Evolutionary conservation across 2,888 invertebrate species (phyloP), one percentile per base, ranked within the genome.

Genomic region (Mylabris sibirica): DNA sequence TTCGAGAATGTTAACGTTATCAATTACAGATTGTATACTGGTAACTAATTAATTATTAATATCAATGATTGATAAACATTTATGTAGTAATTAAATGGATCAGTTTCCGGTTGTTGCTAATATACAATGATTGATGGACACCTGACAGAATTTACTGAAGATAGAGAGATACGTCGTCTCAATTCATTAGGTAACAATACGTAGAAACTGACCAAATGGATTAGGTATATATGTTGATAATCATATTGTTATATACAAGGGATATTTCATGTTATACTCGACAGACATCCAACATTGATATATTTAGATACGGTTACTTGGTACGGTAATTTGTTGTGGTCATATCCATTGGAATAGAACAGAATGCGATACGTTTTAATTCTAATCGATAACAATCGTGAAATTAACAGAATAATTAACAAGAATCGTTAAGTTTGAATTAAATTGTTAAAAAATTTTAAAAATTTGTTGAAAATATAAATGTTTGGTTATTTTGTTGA

Each of bases 101-200:
- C 69, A 69, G 69, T 69, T 60, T 60, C 60, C 60, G 60, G 17
- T 57, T 41, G 68, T 65, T 72, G 65, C 67, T 70, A 63, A 61
- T 67, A 72, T 17, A 71, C 65, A 72, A 22, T 76, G 76, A 76
- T 76, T 76, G 74, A 76, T 75, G 72, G 70, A 74, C 71, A 70
- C 59, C 70, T 66, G 68, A 59, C 72, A 66, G 67, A 70, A 2
- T 6, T 76, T 66, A 68, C 67, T 30, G 30, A 6, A 30, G 30
- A 70, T 63, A 49, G 22, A 22, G 49, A 49, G 20, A 49, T n/a
- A n/a, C n/a, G n/a, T n/a, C 11, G 49, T 49, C 49, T 65, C 72
- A 74, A 75, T 72, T 74, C 69, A 66, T 69, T 72, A 66, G 67
- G 70, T 69, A 34, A 61, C 30, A 76, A 75, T 72, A 49, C 9